Base-by-base conservation (phyloP, 30 jellyfish, hydroid and myxozoan genomes). In the Nemopilema nomurai region DNA sequence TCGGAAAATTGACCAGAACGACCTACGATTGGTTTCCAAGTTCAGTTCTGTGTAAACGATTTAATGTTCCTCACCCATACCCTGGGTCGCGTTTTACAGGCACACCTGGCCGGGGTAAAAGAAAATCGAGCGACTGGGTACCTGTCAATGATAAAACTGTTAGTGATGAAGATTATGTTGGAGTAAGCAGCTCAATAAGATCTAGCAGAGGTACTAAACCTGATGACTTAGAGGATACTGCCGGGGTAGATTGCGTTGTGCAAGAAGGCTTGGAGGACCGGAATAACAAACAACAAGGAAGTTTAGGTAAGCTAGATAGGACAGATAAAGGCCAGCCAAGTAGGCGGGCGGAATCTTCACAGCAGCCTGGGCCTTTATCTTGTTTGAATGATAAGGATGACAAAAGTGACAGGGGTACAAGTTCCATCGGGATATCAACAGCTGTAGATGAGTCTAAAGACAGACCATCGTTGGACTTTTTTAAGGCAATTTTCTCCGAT, bases 401-500 rank as follows among this genome's bases (percentile, higher is more conserved):
- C 4, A 22, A 18, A 9, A 71, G 50, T 0, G 82, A 26, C 13
- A 80, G 31, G 49, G 22, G 27, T 23, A 18, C 80, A 3, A 41
- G 51, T n/a, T 1, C 25, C 23, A 4, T 27, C 1, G 62, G 70
- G 16, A 22, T 50, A 17, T 49, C 79, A 16, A 74, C 26, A 20
- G 74, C 25, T 49, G 69, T 18, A 20, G 53, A 26, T 24, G 67
- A 49, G 0, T 69, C 29, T 17, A 79, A 71, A 7, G 81, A 28
- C 8, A 76, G 79, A 62, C 98, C 97, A 1, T 62, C 97, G 4
- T 85, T 95, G 78, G 99, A 95, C 79, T 67, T 95, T 24, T 95
- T 95, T 50, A 95, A 95, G 73, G 99, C 99, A 0, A 87, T 95
- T 13, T 95, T 95, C 65, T 97, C 94, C 13, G 96, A 85, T 53